Base-by-base conservation (phyloP, 2,888 invertebrate genomes). In the Cremastobaeus sp. region DNA sequence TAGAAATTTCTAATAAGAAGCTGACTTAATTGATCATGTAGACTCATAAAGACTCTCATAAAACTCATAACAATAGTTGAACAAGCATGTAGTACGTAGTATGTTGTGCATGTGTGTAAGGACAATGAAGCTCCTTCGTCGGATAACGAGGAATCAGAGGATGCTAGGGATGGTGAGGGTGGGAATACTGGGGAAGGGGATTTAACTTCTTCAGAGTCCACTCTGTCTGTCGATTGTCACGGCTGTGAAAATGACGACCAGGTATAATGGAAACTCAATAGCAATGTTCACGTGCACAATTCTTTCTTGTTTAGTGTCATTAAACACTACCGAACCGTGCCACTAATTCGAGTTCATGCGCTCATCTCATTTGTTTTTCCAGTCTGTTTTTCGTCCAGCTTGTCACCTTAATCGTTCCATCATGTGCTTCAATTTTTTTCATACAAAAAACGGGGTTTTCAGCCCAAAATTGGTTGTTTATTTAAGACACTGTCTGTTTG, bases 101-200 rank as follows among this genome's bases (percentile, higher is more conserved):
- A 81, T 79, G 77, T 84, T 84, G 83, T 86, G 86, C 86, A 86
- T 86, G 85, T 86, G 78, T 79, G 75, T 74, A 87, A 86, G 86
- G 85, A 86, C 79, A 85, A 83, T 83, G 86, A 86, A 78, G 88
- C 87, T 78, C 82, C 83, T 77, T 89, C 89, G 72, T 89, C 90
- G 47, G 90, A 90, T 77, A 90, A 90, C 81, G 90, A 85, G 76
- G 83, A 83, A 76, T 79, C 81, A 50, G 82, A n/a, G n/a, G n/a
- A 82, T 78, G 81, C 83, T 79, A 81, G 81, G 79, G 83, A 84
- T 82, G 78, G 78, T 81, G 84, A 85, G 79, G 81, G 83, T 83
- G 83, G 81, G 80, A 79, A 77, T 79, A 81, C 66, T 79, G 81
- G 81, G 83, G 83, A 76, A 80, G 81, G 83, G 82, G 83, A 79